A percentile compares a stretch with the other conserved stretches of the same genome.
Conservation (phyloP, 2,113 vertebrate species). For the Elgaria multicarinata region DNA sequence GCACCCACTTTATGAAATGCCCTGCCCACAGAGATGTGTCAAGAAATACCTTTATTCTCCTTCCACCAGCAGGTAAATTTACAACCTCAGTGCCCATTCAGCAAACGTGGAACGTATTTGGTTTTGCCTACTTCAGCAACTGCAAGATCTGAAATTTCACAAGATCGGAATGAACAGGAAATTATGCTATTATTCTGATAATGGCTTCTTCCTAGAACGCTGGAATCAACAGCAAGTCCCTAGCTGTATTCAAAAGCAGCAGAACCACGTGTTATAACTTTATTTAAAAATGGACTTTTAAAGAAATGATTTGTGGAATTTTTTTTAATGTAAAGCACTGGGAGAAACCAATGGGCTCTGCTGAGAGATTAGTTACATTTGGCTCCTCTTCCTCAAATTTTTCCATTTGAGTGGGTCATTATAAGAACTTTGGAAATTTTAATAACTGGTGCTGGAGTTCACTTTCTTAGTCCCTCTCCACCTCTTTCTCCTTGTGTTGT, state of each 20-base stretch:
- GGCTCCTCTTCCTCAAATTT: background rate
- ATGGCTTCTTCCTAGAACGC: background rate
- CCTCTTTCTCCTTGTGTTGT: background rate
- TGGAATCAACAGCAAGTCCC: background rate
- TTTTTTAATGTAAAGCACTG: background rate
- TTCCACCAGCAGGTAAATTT: background rate
- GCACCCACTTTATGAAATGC: background rate
- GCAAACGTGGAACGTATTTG: constrained; percentile 25
- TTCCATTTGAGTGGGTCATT: background rate
- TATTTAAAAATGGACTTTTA: background rate
- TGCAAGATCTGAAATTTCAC: constrained; percentile 49
- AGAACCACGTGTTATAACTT: background rate
- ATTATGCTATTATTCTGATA: constrained; percentile 8
- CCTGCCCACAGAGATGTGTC: background rate
- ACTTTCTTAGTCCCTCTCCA: background rate
- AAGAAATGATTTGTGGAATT: too few species aligned
- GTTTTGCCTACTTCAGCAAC: constrained; percentile 51
- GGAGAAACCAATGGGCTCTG: background rate
- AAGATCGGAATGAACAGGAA: constrained; percentile 33
- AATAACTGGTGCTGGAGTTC: background rate
- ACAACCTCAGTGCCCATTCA: background rate
- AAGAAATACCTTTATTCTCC: background rate
- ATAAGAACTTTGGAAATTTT: background rate
- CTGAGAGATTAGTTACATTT: background rate
- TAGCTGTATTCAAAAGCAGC: background rate